Evolutionary conservation across 2,888 invertebrate species (phyloP).

Genomic region (Cephus pulcher): DNA sequence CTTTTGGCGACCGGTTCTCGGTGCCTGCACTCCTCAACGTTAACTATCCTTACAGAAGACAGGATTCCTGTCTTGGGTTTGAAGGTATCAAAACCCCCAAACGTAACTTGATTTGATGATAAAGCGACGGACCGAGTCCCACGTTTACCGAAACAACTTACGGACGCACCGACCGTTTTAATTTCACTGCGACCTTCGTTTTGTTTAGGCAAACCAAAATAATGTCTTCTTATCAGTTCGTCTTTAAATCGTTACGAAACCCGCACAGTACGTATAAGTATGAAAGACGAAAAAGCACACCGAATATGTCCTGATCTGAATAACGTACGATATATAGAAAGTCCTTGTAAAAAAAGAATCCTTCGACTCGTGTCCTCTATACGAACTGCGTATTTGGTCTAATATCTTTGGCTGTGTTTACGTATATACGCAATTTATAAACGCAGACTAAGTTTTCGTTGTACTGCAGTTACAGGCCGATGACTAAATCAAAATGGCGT

Average conservation of each 20-base stretch:
- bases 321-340: background rate
- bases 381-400: slow-evolving; percentile 5
- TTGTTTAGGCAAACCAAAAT: background rate
- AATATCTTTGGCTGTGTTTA: slow-evolving; percentile 8
- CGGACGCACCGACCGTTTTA: background rate
- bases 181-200: background rate
- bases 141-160: slow-evolving; percentile 3
- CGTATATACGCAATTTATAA: slow-evolving; percentile 1
- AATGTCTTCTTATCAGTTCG: background rate
- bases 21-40: slow-evolving; percentile 45
- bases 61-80: slow-evolving; percentile 42
- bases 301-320: background rate
- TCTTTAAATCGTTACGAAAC: background rate
- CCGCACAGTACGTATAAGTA: background rate
- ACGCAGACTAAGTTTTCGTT: slow-evolving; percentile 7
- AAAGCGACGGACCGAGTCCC: background rate
- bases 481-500: slow-evolving; percentile 10
- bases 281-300: background rate
- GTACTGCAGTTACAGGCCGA: slow-evolving; percentile 10
- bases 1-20: slow-evolving; percentile 45
- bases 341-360: background rate
- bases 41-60: slow-evolving; percentile 43
- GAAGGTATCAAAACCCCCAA: slow-evolving; percentile 45
- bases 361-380: background rate
- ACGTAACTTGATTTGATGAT: slow-evolving; percentile 23